phyloP scores from a whole-genome alignment of 2,888 invertebrate genomes.

The Bursaphelenchus okinawaensis region DNA sequence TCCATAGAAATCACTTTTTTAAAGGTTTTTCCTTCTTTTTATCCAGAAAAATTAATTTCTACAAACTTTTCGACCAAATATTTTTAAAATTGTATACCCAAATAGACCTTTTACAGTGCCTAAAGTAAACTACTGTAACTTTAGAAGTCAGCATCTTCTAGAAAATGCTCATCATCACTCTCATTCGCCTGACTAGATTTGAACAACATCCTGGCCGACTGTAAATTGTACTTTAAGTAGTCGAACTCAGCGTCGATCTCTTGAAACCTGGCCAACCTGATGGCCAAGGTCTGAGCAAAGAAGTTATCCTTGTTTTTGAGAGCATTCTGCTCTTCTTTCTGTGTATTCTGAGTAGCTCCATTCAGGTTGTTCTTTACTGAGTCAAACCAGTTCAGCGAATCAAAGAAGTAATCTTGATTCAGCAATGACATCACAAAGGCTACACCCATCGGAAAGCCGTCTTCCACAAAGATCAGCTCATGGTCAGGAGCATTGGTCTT shows the following conservation, averaged over 20 bases:
- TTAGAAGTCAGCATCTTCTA: conserved; percentile 22
- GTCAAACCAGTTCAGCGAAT: conserved; percentile 89
- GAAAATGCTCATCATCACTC: conserved; percentile 24
- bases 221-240: conserved; percentile 59
- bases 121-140: no score
- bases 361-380: conserved; percentile 4
- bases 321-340: conserved; percentile 39
- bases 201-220: conserved; percentile 7
- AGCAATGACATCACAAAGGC: conserved; percentile 86
- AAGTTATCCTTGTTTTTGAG: conserved; percentile 67
- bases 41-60: no score
- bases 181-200: conserved; percentile 10
- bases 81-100: no score
- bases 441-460: conserved; percentile 92
- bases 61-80: no score
- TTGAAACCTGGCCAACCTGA: conserved; percentile 79
- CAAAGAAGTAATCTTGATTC: conserved; percentile 78
- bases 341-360: background rate
- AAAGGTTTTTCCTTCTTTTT: no score
- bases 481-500: conserved; percentile 73
- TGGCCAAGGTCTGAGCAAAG: conserved; percentile 80
- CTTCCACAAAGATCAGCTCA: conserved; percentile 88
- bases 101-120: no score
- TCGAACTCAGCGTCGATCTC: conserved; percentile 53
- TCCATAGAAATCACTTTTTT: no score